phyloP scores from a whole-genome alignment of 2,797 vertebrate genomes.

The Karalla daura region DNA sequence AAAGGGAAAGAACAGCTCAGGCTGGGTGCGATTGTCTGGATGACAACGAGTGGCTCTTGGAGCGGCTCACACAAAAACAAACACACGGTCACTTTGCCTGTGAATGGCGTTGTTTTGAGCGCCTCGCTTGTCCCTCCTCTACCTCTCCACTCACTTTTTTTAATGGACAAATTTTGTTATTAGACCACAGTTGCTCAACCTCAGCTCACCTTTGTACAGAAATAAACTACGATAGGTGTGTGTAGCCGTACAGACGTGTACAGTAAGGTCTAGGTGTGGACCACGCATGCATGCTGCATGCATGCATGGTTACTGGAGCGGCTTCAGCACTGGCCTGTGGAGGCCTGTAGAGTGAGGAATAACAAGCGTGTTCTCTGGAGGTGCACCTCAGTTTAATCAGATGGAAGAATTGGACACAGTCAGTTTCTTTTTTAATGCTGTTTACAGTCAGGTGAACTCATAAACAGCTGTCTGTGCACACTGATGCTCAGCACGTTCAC shows the following conservation, averaged over 20 bases:
- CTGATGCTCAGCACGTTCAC: neutral
- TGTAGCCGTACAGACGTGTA: neutral
- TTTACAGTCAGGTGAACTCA: constrained; percentile 6
- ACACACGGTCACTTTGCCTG: neutral
- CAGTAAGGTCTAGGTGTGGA: neutral
- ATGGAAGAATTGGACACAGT: constrained; percentile 9
- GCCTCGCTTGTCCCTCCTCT: neutral
- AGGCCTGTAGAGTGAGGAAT: too few relatives aligned
- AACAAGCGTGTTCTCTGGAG: neutral
- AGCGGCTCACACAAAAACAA: constrained; percentile 29
- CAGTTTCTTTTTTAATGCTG: neutral
- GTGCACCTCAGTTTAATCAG: constrained; percentile 10
- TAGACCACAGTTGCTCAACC: neutral
- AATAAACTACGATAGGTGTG: neutral
- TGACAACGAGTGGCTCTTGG: constrained; percentile 41
- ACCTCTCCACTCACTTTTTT: neutral
- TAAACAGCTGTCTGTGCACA: neutral
- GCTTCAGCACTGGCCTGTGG: too few relatives aligned
- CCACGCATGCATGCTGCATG: neutral
- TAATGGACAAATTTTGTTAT: constrained; percentile 10
- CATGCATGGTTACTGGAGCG: neutral
- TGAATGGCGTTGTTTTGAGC: constrained; percentile 14
- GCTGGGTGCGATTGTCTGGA: constrained; percentile 35
- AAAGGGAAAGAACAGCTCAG: constrained; percentile 51
- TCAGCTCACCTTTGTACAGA: constrained; percentile 2